Evolutionary conservation across 2,113 vertebrate genomes (phyloP), one percentile per base, ranked within the genome.

Genomic region (Sceloporus tristichus): DNA sequence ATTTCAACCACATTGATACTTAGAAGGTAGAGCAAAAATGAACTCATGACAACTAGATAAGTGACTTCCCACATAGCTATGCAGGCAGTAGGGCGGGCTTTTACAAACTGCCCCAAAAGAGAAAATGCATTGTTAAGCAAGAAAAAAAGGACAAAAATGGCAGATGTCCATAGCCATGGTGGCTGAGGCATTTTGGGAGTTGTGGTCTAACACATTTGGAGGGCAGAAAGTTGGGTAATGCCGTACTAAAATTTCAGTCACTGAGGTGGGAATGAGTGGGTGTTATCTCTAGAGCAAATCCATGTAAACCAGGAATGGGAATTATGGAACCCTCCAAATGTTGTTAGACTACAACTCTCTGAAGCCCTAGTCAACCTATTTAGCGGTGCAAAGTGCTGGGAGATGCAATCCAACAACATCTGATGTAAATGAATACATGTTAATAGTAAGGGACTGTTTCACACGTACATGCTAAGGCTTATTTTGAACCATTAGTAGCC

Each of bases 401-500:
- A 18, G 16, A 13, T 2, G 59, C 13, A 62, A 16, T 62, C 59
- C 18, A 62, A 16, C 14, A 62, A 62, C 59, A 62, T 62, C 59
- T 62, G 59, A 54, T 34, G 19, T 59, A 59, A 80, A 80, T 8
- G 59, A 18, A 23, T 62, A 14, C 27, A 13, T 27, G 29, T 56
- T 23, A 79, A 79, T 48, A 54, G 9, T 29, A 5, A 7, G 4
- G 29, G 5, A 34, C 27, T 27, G 19, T 53, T 79, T 34, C 53
- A 59, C 6, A 79, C 54, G 59, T 29, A 38, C 4, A 29, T 34
- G 54, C 54, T 19, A 38, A 11, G 16, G 29, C 29, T 9, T n/a
- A 38, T 59, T 80, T 38, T 80, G 79, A 80, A 80, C 79, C 59
- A 16, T 38, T 80, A 56, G 21, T 80, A 38, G 59, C 79, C 79